A percentile compares a stretch with the other conserved stretches of the same genome.
phyloP scores from a whole-genome alignment of 2,888 invertebrate species.

The Eupithecia subfuscata region DNA sequence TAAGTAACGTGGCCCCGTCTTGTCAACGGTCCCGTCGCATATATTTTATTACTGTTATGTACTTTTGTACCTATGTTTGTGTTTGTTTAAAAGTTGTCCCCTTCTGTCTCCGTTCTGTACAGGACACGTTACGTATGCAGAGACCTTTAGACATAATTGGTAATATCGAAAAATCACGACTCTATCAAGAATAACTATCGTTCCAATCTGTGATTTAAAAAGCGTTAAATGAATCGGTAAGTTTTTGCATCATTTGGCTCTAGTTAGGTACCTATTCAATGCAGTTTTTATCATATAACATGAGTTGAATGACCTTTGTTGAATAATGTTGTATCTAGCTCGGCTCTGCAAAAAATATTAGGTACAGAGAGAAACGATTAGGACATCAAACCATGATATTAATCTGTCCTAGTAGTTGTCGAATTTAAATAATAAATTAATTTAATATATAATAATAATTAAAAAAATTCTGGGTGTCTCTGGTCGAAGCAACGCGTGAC shows the following conservation, averaged over 20 bases:
- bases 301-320: not conserved
- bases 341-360: not conserved
- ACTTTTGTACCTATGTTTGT: too few relatives aligned
- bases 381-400: not conserved
- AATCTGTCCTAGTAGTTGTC: too few relatives aligned
- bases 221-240: slow-evolving; percentile 40
- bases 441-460: too few relatives aligned
- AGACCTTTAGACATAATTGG: not conserved
- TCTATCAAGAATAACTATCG: not conserved
- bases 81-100: too few relatives aligned
- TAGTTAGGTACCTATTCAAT: slow-evolving; percentile 16
- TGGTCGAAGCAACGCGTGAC: too few relatives aligned
- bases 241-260: slow-evolving; percentile 34
- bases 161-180: slow-evolving; percentile 2
- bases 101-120: too few relatives aligned
- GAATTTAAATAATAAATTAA: too few relatives aligned
- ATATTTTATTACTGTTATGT: too few relatives aligned
- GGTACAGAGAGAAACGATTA: not conserved
- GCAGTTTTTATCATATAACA: slow-evolving; percentile 20
- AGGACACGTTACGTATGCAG: too few relatives aligned
- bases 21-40: too few relatives aligned
- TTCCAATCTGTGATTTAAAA: slow-evolving; percentile 3
- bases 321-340: not conserved
- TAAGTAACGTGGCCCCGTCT: too few relatives aligned
- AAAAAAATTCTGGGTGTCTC: too few relatives aligned